A percentile compares a stretch with the other conserved stretches of the same genome.
phyloP scores from a whole-genome alignment of 1,140 invertebrate species.

The Spodoptera frugiperda region DNA sequence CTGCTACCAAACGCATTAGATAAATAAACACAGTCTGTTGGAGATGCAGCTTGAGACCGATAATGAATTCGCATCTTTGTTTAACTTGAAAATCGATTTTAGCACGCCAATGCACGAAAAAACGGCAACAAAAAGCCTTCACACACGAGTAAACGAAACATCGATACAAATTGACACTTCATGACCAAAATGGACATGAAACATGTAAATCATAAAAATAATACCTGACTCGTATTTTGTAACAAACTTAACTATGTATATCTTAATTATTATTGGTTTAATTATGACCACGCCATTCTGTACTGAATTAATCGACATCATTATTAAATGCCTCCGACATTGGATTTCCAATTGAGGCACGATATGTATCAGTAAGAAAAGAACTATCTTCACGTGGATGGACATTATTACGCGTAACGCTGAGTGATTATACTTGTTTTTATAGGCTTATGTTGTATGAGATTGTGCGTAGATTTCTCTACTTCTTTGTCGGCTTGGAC shows the following conservation, averaged over 20 bases:
- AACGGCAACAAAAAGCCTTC: too few relatives aligned
- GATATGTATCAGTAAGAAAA: slow-evolving; percentile 10
- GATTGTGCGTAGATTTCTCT: slow-evolving; percentile 16
- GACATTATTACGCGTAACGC: slow-evolving; percentile 18
- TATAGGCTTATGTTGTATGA: not conserved
- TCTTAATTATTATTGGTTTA: slow-evolving; percentile 14
- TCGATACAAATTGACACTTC: too few relatives aligned
- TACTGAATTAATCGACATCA: slow-evolving; percentile 3
- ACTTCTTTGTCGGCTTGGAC: not conserved
- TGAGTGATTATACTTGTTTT: not conserved
- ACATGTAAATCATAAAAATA: too few relatives aligned
- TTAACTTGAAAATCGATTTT: too few relatives aligned
- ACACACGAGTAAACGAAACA: too few relatives aligned
- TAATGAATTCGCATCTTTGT: too few relatives aligned
- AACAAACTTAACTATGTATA: not conserved
- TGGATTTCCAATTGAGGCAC: slow-evolving; percentile 22
- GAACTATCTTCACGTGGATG: slow-evolving; percentile 13
- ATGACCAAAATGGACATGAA: too few relatives aligned
- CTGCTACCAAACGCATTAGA: too few relatives aligned
- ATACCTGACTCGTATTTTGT: too few relatives aligned
- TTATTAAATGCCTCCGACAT: slow-evolving; percentile 24
- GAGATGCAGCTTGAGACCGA: too few relatives aligned
- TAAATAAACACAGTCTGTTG: too few relatives aligned
- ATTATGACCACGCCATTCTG: slow-evolving; percentile 1
- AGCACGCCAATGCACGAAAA: too few relatives aligned